Evolutionary conservation across 2,113 vertebrate genomes (phyloP), one percentile per base, ranked within the genome.

Genomic region (Manacus vitellinus): DNA sequence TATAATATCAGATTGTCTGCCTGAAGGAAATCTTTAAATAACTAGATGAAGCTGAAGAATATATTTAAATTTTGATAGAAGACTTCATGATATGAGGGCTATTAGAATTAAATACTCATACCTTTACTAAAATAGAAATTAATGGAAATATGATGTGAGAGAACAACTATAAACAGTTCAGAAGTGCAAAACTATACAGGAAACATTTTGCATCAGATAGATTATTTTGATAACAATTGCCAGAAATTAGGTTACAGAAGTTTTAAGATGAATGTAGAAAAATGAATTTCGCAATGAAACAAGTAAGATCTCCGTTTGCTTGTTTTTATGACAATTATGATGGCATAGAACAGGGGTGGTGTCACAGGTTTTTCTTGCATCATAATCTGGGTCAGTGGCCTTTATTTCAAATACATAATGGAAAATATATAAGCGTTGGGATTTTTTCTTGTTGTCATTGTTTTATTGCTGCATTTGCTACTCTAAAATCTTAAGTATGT

Each of bases 141-240:
- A n/a, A 52, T 19, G 21, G 21, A 49, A 2, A 35, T 31, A 20
- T 59, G 8, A 65, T 61, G 5, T 2, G 4, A 11, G 46, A 66
- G 16, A 70, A 51, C 4, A 74, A 43, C 21, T 19, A 56, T 10
- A n/a, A 51, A 65, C 2, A 21, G 10, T 37, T 68, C 2, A 44
- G 56, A 84, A 76, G 7, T 19, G 25, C 30, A 54, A 71, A 66
- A 52, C 7, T 41, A 43, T 22, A 19, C 8, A 43, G 14, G 15
- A 86, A 61, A 61, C 4, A 52, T 41, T 84, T 66, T 75, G 1
- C 3, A 22, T 46, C 0, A 0, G 11, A 24, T 0, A 82, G 65
- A 75, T 35, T 81, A 41, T 82, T 78, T 71, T 66, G 14, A 14
- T 37, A 37, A 51, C 2, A 65, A 18, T 35, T 52, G 1, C 31